Base-by-base conservation (phyloP, 2,797 vertebrate genomes). In the Falco peregrinus region DNA sequence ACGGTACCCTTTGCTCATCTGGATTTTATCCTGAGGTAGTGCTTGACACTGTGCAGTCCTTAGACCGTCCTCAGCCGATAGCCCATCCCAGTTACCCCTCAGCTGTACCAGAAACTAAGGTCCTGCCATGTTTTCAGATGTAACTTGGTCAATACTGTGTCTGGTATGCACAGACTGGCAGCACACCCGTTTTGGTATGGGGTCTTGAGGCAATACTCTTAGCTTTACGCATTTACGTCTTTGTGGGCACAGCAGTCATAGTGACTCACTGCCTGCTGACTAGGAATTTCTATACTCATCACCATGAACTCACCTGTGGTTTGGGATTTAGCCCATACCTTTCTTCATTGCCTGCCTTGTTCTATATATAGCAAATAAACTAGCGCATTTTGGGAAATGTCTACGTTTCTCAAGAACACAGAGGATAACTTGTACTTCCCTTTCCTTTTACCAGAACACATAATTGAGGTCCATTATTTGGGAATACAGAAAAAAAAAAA, bases 291-390 rank as follows among this genome's bases (percentile, higher is more conserved):
- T 95, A 28, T 86, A 41, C 71, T 93, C 83, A 65, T 43, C 83
- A 11, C 4, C 41, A 76, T 75, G 74, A 96, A 51, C 63, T 93
- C 89, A 69, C 86, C 87, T 88, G 86, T 78, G 85, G 75, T 86
- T 97, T 92, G 63, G 77, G 53, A 12, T 93, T 86, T 76, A 89
- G 85, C 67, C 64, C 74, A 57, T 11, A 25, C 35, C 59, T 92
- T 59, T 37, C 33, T 82, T 63, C 54, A 26, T 3, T 29, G 54
- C 2, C 29, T 80, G 11, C n/a, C 64, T 24, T 65, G n/a, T 47
- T 89, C 74, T 73, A 48, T 37, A 35, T 54, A 77, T 64, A 91
- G 45, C n/a, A 3, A 57, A 60, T 28, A 61, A 93, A 77, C 13
- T 3, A 33, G 41, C 0, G 0, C 28, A 54, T 83, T 93, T 82